Conservation (phyloP, 1,140 invertebrate genomes). For the Trichonephila clavipes region DNA sequence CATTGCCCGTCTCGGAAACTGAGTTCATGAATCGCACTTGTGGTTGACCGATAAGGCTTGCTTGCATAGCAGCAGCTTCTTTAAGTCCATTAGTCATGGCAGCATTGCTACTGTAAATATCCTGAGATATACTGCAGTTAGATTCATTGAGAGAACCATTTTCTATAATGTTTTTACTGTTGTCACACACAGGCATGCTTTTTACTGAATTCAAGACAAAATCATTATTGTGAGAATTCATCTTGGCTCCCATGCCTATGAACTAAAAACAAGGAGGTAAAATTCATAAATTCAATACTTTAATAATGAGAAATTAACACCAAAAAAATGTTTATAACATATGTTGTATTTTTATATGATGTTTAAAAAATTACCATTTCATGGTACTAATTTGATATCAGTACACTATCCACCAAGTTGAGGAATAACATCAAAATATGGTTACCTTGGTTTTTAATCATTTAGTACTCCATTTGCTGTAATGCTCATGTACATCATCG, state of each 20-base stretch:
- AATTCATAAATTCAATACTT: no score
- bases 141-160: constrained; percentile 62
- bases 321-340: no score
- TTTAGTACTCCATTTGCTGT: no score
- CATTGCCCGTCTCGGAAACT: constrained; percentile 55
- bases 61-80: constrained; percentile 68
- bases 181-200: constrained; percentile 2
- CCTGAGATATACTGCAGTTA: constrained; percentile 61
- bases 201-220: constrained; percentile 62
- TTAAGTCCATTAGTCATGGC: constrained; percentile 75
- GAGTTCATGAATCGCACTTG: constrained; percentile 74
- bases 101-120: constrained; percentile 66
- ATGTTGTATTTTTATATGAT: no score
- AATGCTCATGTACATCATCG: no score
- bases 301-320: no score
- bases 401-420: no score
- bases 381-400: no score
- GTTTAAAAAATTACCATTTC: no score
- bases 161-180: constrained; percentile 56
- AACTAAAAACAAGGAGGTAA: constrained; percentile 47
- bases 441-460: no score
- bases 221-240: constrained; percentile 42
- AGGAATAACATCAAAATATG: no score
- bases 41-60: constrained; percentile 75
- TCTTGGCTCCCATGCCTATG: constrained; percentile 67